These are phyloP conservation scores for Monodelphis domestica DNA, from an alignment of 2,797 vertebrate species.

Conservation along the genomic window DNA sequence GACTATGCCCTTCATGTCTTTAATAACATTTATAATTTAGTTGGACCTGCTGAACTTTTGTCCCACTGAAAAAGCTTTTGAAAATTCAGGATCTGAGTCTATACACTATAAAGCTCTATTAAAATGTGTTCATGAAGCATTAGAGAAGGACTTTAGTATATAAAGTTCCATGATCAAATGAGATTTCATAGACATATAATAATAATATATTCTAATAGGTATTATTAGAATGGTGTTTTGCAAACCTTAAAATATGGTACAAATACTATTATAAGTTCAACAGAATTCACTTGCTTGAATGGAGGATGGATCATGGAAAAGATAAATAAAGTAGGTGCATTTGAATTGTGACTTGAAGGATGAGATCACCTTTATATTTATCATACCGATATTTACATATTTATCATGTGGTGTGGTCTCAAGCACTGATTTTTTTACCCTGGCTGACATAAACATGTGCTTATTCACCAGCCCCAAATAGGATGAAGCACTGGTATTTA, in stretches of 20 bases:
- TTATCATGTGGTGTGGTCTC: too few relatives aligned
- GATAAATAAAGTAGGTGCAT: slow-evolving; percentile 2
- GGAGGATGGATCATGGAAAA: not conserved
- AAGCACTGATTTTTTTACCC: not conserved
- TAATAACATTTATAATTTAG: not conserved
- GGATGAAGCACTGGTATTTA: not conserved
- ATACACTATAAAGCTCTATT: not conserved
- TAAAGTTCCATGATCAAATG: not conserved
- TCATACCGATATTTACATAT: not conserved
- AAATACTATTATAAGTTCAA: not conserved
- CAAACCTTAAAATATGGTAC: not conserved
- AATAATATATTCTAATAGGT: not conserved
- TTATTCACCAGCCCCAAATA: not conserved
- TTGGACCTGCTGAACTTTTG: not conserved
- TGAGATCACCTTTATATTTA: not conserved
- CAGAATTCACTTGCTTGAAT: not conserved
- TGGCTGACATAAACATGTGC: not conserved
- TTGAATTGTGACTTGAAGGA: not conserved
- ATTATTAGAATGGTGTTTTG: not conserved
- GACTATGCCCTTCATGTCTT: not conserved
- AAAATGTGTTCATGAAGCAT: not conserved
- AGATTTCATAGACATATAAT: not conserved
- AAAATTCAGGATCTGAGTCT: not conserved
- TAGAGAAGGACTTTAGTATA: not conserved
- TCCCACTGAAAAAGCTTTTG: not conserved